Evolutionary conservation across 1,140 invertebrate genomes (phyloP), one percentile per base, ranked within the genome.

Genomic region (Drosophila trapezifrons): DNA sequence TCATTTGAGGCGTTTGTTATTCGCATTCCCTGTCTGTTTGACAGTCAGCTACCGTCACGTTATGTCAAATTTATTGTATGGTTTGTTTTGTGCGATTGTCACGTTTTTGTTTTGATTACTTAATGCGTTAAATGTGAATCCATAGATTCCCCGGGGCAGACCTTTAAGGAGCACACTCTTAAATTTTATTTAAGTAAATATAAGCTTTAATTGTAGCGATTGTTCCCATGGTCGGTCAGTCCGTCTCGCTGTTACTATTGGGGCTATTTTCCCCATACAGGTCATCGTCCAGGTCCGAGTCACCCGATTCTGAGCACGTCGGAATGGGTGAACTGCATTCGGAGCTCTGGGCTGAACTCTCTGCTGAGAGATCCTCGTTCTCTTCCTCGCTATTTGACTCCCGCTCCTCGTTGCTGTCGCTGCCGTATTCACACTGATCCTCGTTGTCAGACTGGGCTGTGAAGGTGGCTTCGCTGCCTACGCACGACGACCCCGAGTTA

Each of bases 61-160:
- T 71, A 78, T 86, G 73, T 72, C 25, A 27, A 76, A 85, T 70
- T 71, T 76, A 65, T 75, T 65, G 65, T 78, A 72, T 64, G 55
- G 71, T 87, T 86, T 86, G 82, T 69, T 87, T 86, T 86, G 71
- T 55, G 75, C 76, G 66, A 79, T 43, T 87, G 82, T 87, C 82
- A 86, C 82, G 82, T 86, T 76, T 76, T 81, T 64, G 57, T 76
- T 72, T 69, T 63, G 75, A 79, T 82, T 87, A 76, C 70, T 69
- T 54, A 69, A 72, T 65, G 75, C 75, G 27, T 57, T 65, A 27
- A 72, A 59, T 43, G 35, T 7, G 7, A 25, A 25, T 12, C 29
- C 7, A 56, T 20, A 70, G 17, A 13, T 37, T 37, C 17, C 49
- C 18, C 13, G n/a, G 13, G 25, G 25, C 25, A 10, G 7, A 20